phyloP scores from a whole-genome alignment of 1,140 invertebrate genomes.

The Solenopsis fugax region DNA sequence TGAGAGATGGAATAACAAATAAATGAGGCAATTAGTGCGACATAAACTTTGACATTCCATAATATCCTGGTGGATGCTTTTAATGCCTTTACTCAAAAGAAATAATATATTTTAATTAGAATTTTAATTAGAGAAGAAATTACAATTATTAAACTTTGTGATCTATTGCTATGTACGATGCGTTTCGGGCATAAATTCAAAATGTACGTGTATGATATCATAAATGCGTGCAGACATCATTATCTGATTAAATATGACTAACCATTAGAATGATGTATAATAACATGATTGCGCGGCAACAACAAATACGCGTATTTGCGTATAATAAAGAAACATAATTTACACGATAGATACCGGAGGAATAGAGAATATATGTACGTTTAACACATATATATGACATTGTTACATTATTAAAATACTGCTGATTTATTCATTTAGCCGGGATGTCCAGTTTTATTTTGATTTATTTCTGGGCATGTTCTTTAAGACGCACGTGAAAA shows the following conservation, averaged over 20 bases:
- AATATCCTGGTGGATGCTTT: neutral
- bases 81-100: neutral
- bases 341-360: neutral
- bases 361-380: neutral
- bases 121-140: constrained; percentile 18
- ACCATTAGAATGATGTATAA: constrained; percentile 20
- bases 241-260: constrained; percentile 48
- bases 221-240: constrained; percentile 18
- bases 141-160: constrained; percentile 14
- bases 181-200: neutral
- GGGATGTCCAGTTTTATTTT: constrained; percentile 10
- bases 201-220: neutral
- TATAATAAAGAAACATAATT: constrained; percentile 39
- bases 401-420: constrained; percentile 30
- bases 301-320: constrained; percentile 16
- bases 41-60: neutral
- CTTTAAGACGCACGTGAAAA: neutral
- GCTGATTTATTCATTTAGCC: constrained; percentile 20
- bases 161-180: neutral
- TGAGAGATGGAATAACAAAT: neutral
- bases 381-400: too few relatives aligned
- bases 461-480: neutral
- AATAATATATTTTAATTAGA: neutral
- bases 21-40: neutral
- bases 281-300: neutral